These are phyloP conservation scores for Zaprionus capensis DNA, from an alignment of 1,140 invertebrate species.

Conservation along the genomic window DNA sequence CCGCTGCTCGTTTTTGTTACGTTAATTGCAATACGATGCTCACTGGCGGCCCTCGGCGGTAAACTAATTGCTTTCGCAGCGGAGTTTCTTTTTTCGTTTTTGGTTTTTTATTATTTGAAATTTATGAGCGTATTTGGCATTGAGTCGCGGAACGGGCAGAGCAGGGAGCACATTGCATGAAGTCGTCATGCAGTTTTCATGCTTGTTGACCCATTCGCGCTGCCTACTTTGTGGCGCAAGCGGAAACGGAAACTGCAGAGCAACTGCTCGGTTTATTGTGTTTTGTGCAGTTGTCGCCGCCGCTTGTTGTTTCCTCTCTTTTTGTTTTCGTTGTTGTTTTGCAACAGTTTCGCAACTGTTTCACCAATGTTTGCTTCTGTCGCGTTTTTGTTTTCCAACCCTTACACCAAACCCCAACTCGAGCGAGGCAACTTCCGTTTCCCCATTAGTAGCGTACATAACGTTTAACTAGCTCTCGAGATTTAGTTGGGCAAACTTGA, in stretches of 20 bases:
- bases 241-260: conserved; percentile 79
- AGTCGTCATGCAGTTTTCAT: conserved; percentile 59
- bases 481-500: conserved; percentile 64
- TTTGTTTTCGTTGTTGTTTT: conserved; percentile 28
- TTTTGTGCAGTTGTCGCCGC: conserved; percentile 46
- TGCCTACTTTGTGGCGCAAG: conserved; percentile 30
- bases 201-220: conserved; percentile 3
- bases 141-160: too few species aligned
- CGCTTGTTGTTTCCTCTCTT: conserved; percentile 35
- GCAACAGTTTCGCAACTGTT: not conserved
- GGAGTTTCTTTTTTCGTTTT: conserved; percentile 28
- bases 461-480: conserved; percentile 58
- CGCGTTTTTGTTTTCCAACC: not conserved
- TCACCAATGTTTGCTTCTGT: not conserved
- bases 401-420: conserved; percentile 23
- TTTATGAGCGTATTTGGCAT: conserved; percentile 66
- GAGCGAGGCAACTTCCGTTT: conserved; percentile 62
- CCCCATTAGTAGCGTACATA: conserved; percentile 71
- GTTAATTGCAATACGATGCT: conserved; percentile 82
- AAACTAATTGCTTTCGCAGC: conserved; percentile 79
- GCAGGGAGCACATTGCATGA: conserved; percentile 15
- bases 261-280: conserved; percentile 61
- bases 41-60: conserved; percentile 51
- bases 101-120: conserved; percentile 40
- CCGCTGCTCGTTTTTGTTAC: conserved; percentile 60